A percentile compares a stretch with the other conserved stretches of the same genome.
Evolutionary conservation across 2,888 invertebrate genomes (phyloP).

Genomic region (Erannis defoliaria): DNA sequence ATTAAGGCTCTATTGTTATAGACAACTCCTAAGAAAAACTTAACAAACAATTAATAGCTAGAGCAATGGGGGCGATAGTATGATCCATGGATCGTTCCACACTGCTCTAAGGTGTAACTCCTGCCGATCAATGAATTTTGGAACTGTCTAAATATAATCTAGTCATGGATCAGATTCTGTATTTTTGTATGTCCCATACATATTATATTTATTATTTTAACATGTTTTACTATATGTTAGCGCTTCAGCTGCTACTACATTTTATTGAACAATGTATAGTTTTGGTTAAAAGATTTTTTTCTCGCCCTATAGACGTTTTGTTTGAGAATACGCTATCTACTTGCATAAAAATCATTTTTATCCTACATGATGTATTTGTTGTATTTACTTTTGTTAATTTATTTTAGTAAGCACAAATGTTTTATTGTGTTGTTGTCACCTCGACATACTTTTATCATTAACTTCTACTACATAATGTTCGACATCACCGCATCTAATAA

Average conservation of each 20-base stretch:
- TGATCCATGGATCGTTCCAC: too few species aligned
- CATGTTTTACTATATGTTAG: neutral
- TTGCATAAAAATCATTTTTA: slow-evolving; percentile 60
- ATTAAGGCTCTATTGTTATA: too few species aligned
- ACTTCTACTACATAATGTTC: slow-evolving; percentile 74
- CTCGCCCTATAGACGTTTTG: slow-evolving; percentile 81
- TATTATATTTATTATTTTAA: too few species aligned
- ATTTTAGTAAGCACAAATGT: slow-evolving; percentile 83
- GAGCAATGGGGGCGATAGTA: too few species aligned
- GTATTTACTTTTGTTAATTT: slow-evolving; percentile 85
- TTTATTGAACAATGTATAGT: neutral
- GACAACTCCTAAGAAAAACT: too few species aligned
- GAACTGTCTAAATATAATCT: slow-evolving; percentile 54
- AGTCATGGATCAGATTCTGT: slow-evolving; percentile 70
- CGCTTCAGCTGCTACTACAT: neutral
- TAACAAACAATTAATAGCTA: too few species aligned
- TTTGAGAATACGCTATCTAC: slow-evolving; percentile 60
- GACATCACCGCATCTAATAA: slow-evolving; percentile 84
- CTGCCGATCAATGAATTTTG: neutral
- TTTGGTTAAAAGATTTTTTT: slow-evolving; percentile 19
- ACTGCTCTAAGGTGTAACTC: too few species aligned
- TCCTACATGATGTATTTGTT: slow-evolving; percentile 64
- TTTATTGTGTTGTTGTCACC: slow-evolving; percentile 84
- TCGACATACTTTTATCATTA: slow-evolving; percentile 79
- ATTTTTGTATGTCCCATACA: slow-evolving; percentile 50